Base-by-base conservation (phyloP, 2,113 vertebrate species). In the Clarias batrachus region DNA sequence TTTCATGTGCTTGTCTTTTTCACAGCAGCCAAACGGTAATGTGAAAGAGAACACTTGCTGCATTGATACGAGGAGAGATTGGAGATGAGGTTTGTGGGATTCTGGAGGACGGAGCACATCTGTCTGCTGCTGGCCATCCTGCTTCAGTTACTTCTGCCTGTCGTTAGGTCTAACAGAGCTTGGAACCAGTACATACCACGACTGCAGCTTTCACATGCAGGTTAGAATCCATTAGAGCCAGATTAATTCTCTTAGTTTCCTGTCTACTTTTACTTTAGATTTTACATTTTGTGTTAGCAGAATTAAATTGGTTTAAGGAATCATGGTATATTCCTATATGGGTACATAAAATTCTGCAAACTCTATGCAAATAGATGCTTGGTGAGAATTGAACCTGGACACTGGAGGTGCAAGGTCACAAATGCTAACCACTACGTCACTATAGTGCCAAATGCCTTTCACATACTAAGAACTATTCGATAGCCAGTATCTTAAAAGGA, bases 141-240 rank as follows among this genome's bases (percentile, higher is more conserved):
- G 48, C 91, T 84, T 82, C 91, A 84, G 85, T 89, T 63, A 80
- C 88, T 91, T 68, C 87, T 88, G 56, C 87, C 84, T 71, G 91
- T 84, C 25, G 89, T 86, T 89, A 89, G 85, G 86, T 89, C 88
- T 83, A 81, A 68, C 41, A 16, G 16, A 33, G 86, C 91, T 0
- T 92, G 92, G 92, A 92, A 89, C 33, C 91, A 92, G 82, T 87
- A 91, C 0, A 66, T 84, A 25, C 94, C 95, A 0, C 92, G 94
- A 73, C 93, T 95, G 16, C 93, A 93, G 19, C 90, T 95, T 3
- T 0, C 92, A 7, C 90, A 94, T 85, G 90, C 89, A 94, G 95
- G 95, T 95, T 91, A 88, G 91, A 52, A 63, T 27, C 81, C 81
- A 74, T 16, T 48, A 76, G 48, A 76, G 57, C 27, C 27, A 76